Conservation (phyloP, 1,140 invertebrate genomes). For the Tetragonula clypearis region DNA sequence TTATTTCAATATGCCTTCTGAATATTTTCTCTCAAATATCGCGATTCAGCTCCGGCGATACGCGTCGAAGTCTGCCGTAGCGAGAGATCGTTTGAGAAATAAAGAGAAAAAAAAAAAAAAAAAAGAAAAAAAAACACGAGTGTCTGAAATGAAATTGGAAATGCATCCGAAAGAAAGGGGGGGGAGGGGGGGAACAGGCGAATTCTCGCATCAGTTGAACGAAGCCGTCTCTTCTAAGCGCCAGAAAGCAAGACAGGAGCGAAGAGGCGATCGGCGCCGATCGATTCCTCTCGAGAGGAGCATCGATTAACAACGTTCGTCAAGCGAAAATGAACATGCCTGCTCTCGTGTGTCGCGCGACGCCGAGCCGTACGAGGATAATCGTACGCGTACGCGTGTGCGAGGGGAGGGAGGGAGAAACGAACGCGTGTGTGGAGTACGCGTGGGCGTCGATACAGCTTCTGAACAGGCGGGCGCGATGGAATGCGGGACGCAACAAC, state of each 20-base stretch:
- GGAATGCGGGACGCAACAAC: constrained; percentile 18
- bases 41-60: too few relatives aligned
- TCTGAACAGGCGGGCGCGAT: neutral
- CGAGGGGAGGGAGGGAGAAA: neutral
- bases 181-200: neutral
- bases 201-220: neutral
- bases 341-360: constrained; percentile 10
- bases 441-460: constrained; percentile 43
- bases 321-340: constrained; percentile 63
- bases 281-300: neutral
- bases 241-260: neutral
- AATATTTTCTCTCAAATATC: too few relatives aligned
- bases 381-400: constrained; percentile 40
- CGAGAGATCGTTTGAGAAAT: too few relatives aligned
- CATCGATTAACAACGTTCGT: constrained; percentile 21
- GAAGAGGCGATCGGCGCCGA: neutral
- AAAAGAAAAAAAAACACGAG: too few relatives aligned
- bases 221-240: neutral
- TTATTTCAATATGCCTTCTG: too few relatives aligned
- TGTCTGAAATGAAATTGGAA: neutral
- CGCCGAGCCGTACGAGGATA: constrained; percentile 24
- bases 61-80: too few relatives aligned
- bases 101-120: too few relatives aligned
- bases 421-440: constrained; percentile 17
- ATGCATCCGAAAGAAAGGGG: neutral